Percentiles rank a stretch among this genome's conserved stretches.
Evolutionary conservation across 2,797 vertebrate genomes (phyloP).

Genomic region (Micromesistius poutassou): DNA sequence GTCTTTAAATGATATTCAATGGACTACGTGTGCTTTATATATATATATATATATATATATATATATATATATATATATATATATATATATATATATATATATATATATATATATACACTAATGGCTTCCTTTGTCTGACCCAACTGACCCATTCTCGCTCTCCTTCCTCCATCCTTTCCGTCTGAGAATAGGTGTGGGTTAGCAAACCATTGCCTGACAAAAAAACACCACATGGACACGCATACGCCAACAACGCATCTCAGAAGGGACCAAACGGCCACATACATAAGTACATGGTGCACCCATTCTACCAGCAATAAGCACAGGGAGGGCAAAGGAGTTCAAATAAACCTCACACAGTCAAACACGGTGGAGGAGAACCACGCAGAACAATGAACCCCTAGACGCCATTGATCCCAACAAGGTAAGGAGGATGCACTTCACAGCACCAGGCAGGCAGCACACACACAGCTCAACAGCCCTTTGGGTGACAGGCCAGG

Average conservation of each 20-base stretch:
- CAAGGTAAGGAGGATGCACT: neutral
- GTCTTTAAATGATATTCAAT: neutral
- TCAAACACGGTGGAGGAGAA: conserved; percentile 38
- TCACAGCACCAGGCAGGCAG: neutral
- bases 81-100: too few relatives aligned
- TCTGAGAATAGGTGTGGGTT: neutral
- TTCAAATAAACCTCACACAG: conserved; percentile 18
- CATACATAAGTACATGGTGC: neutral
- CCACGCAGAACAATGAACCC: conserved; percentile 43
- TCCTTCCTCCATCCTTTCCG: neutral
- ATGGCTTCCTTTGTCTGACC: neutral
- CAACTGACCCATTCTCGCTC: neutral
- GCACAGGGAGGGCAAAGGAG: conserved; percentile 2
- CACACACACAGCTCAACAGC: conserved; percentile 35
- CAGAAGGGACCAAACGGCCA: neutral
- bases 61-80: too few relatives aligned
- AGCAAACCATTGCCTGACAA: neutral
- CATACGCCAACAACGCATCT: neutral
- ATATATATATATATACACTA: too few relatives aligned
- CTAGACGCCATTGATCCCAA: conserved; percentile 7
- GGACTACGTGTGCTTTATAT: neutral
- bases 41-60: too few relatives aligned
- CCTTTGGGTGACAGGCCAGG: conserved; percentile 24
- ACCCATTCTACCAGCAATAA: neutral
- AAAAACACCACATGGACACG: neutral